Evolutionary conservation across 2,888 invertebrate species (phyloP), one percentile per base, ranked within the genome.

Genomic region (Dicyrtomina minuta): DNA sequence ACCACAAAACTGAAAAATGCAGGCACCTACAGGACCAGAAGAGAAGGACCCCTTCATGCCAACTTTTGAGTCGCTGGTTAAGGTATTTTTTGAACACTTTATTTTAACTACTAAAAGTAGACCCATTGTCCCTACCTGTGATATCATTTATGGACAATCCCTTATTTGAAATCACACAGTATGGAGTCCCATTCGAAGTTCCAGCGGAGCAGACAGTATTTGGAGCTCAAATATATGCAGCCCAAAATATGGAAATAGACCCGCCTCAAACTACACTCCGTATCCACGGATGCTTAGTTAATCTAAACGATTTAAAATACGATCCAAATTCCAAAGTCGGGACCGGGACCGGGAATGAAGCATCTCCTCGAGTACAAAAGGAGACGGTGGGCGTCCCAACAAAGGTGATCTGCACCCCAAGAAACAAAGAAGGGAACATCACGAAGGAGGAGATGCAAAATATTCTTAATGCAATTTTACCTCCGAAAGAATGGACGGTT

Each of bases 401-500:
- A 61, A 46, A 20, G 13, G 22, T 46, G 3, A 20, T 41, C 8
- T 65, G 64, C 24, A 65, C 55, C 22, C 20, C 13, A 6, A 10
- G 64, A 13, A 65, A 65, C 41, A 49, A 26, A 22, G 64, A 65
- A 24, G 64, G 64, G 44, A 27, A 39, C 26, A 20, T 66, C 15
- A 27, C 44, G 6, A 56, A 39, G 22, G 68, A 68, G n/a, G 55
- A 68, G 17, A 58, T 68, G 68, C 68, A 61, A 55, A 61, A 39
- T 43, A 26, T 62, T 24, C 55, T 68, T 4, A 53, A 68, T 43
- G 22, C 60, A 20, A 68, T 68, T 6, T 10, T 68, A n/a, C 68
- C 68, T 5, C 68, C 68, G 12, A 49, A 43, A 24, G 61, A 68
- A 53, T 68, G 53, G 53, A 55, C 33, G 41, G 49, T 20, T 17